Evolutionary conservation across 2,888 invertebrate genomes (phyloP).

Genomic region (Bhutanitis thaidina): DNA sequence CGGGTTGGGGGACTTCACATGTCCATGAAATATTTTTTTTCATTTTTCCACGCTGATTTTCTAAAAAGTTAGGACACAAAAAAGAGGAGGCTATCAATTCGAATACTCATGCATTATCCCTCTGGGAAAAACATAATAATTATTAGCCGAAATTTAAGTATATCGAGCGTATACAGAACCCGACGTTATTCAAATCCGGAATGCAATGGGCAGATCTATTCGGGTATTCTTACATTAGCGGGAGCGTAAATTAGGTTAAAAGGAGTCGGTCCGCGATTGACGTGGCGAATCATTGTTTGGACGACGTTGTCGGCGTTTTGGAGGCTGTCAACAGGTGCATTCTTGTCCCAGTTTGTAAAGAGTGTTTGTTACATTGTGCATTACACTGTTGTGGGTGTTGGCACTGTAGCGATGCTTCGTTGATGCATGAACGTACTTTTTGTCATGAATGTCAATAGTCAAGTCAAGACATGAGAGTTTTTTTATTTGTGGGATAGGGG

Average conservation of each 20-base stretch:
- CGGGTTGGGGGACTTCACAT: too few species aligned
- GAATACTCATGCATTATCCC: too few species aligned
- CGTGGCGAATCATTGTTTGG: slow-evolving; percentile 77
- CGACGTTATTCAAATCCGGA: background rate
- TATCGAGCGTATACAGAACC: slow-evolving; percentile 11
- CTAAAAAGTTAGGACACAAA: too few species aligned
- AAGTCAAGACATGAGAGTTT: too few species aligned
- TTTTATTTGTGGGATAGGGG: too few species aligned
- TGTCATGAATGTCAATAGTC: too few species aligned
- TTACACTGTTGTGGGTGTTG: background rate
- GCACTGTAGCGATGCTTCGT: background rate
- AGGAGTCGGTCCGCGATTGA: slow-evolving; percentile 48
- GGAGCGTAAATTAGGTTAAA: slow-evolving; percentile 52
- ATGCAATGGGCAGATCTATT: background rate
- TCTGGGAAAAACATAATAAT: too few species aligned
- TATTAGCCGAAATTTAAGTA: too few species aligned
- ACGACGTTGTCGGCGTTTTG: slow-evolving; percentile 31
- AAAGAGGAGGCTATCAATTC: too few species aligned
- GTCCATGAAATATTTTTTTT: too few species aligned
- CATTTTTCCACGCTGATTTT: too few species aligned
- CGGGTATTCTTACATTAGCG: background rate
- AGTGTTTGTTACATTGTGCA: background rate
- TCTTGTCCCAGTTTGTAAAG: background rate
- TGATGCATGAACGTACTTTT: background rate
- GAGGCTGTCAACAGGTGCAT: slow-evolving; percentile 21